Percentiles rank a stretch among this genome's conserved stretches.
Conservation (phyloP, 1,140 invertebrate species). For the Pogonognathellus flavescens region DNA sequence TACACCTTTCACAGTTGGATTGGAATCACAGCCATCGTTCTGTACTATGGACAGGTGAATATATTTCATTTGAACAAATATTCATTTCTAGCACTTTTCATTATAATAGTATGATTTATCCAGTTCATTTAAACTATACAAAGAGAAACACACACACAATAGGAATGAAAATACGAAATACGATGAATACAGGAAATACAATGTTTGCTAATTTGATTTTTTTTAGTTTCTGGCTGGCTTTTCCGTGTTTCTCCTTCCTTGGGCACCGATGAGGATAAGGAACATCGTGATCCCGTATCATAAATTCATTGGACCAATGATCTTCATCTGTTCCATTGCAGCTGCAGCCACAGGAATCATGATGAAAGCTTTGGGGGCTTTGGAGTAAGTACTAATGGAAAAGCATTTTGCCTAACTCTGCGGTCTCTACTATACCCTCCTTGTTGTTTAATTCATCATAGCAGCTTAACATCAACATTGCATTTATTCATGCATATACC, state of each 20-base stretch:
- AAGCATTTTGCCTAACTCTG: too few species aligned
- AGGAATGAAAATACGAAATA: too few species aligned
- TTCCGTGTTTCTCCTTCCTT: conserved; percentile 62
- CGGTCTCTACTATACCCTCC: too few species aligned
- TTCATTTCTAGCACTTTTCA: not conserved
- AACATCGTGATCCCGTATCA: conserved; percentile 59
- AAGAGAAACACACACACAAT: too few species aligned
- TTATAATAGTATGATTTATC: not conserved
- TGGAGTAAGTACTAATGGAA: conserved; percentile 54
- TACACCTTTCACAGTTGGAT: conserved; percentile 65
- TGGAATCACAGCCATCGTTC: conserved; percentile 61
- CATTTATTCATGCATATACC: too few species aligned
- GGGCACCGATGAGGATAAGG: conserved; percentile 59
- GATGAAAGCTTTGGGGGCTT: conserved; percentile 62
- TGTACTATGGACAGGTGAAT: conserved; percentile 65
- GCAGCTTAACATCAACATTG: too few species aligned
- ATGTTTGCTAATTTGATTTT: conserved; percentile 14
- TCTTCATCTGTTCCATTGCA: conserved; percentile 54
- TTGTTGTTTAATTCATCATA: too few species aligned
- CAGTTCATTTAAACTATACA: too few species aligned
- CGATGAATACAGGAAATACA: too few species aligned
- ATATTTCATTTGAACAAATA: too few species aligned
- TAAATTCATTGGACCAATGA: conserved; percentile 57
- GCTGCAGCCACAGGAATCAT: conserved; percentile 61
- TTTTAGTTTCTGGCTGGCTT: conserved; percentile 64